Percentiles rank a stretch among this genome's conserved stretches.
These are phyloP conservation scores for Nicator chloris DNA, from an alignment of 2,113 vertebrate genomes.

Conservation along the genomic window DNA sequence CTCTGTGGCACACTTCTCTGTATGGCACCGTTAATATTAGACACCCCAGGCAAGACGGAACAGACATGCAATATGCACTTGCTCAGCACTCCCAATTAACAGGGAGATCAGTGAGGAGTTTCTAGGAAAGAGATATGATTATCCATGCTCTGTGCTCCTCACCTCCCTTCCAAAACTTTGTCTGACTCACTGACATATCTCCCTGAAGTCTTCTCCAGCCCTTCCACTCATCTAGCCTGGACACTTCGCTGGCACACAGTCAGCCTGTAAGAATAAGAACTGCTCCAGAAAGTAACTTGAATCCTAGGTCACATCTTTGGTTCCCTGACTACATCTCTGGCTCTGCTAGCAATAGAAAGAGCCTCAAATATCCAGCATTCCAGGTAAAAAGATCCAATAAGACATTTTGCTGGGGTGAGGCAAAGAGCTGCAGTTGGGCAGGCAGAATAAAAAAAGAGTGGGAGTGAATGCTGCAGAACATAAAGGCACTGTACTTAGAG, in stretches of 20 bases:
- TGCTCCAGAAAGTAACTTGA: background rate
- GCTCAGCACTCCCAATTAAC: background rate
- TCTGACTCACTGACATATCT: background rate
- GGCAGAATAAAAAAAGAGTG: background rate
- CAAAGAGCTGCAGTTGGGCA: background rate
- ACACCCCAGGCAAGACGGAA: background rate
- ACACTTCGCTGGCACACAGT: background rate
- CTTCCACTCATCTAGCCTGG: background rate
- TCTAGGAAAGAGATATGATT: background rate
- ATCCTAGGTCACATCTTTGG: background rate
- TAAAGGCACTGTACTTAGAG: background rate
- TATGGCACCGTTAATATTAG: background rate
- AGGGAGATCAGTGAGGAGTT: background rate
- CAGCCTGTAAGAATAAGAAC: background rate
- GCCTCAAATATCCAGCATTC: background rate
- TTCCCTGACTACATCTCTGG: background rate
- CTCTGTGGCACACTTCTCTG: background rate
- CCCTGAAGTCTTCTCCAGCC: background rate
- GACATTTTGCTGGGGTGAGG: background rate
- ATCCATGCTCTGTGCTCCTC: background rate
- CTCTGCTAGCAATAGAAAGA: background rate
- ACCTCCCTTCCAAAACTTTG: background rate
- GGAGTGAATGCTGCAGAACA: background rate
- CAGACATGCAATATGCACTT: background rate
- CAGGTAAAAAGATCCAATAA: background rate